Base-by-base conservation (phyloP, 1,140 invertebrate genomes). In the Euschistus heros region DNA sequence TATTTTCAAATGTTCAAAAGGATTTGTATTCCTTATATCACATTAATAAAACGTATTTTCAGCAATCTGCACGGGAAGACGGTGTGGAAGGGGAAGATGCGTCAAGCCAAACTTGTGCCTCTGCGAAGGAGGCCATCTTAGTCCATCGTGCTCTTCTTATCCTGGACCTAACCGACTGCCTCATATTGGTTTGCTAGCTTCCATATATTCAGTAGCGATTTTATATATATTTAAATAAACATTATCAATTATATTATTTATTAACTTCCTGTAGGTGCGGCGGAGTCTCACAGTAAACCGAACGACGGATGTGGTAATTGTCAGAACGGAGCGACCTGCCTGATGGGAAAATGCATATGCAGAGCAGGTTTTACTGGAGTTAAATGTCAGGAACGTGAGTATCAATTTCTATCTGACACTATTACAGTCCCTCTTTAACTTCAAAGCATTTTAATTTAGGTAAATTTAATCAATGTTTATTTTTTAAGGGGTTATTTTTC, bases 31-130 rank as follows among this genome's bases (percentile, higher is more conserved):
- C 15, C 52, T 2, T 14, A 18, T 24, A 42, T 17, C 33, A 54
- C 15, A 55, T 18, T 55, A 10, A 8, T 10, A 8, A 13, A 13
- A 13, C 15, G 26, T 57, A 1, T 68, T 80, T 79, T 30, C 75
- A 91, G 90, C 89, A n/a, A 78, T 91, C 52, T 92, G 89, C 73
- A 76, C 80, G 13, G 52, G 52, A 24, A 79, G 84, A 70, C 79
- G 84, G 55, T 92, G 91, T 75, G 84, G 82, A 0, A 72, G 79
- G 33, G 89, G 89, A 27, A 79, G 82, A 60, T 94, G 91, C 72
- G 82, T 92, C 44, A 84, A 85, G 69, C 91, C 91, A 1, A 92
- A 92, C 75, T 77, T 90, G 65, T 94, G 91, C 74, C 76, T 86
- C 18, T 92, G 91, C 72, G 81, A 85, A 7, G 82, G 82, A 44